Conservation (phyloP, 2,113 vertebrate genomes). For the Saguinus midas region DNA sequence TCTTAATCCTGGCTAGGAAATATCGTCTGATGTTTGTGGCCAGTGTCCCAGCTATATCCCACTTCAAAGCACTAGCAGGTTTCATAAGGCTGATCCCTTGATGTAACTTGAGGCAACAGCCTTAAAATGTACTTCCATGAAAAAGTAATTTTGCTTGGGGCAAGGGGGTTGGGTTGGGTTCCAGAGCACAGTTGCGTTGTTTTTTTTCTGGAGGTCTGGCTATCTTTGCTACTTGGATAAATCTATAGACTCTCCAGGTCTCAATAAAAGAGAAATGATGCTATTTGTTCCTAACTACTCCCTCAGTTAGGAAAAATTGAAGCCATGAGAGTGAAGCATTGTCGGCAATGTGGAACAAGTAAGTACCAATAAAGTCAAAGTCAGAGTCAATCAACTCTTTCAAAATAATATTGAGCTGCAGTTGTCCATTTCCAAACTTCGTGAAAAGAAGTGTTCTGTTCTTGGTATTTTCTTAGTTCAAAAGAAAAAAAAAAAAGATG, state of each 20-base stretch:
- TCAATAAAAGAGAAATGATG: conserved; percentile 36
- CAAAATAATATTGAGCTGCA: background rate
- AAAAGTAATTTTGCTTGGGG: conserved; percentile 48
- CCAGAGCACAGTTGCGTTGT: background rate
- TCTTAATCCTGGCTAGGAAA: background rate
- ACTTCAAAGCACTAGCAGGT: background rate
- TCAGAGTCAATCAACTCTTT: conserved; percentile 32
- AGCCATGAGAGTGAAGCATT: conserved; percentile 19
- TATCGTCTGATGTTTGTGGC: background rate
- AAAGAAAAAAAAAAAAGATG: background rate
- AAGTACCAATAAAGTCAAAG: conserved; percentile 45
- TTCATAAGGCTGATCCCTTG: background rate
- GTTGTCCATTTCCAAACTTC: conserved; percentile 32
- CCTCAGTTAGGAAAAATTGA: background rate
- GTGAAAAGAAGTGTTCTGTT: background rate
- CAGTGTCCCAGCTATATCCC: background rate
- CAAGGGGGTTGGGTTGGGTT: background rate
- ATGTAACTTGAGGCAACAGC: background rate
- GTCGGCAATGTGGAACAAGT: conserved; percentile 42
- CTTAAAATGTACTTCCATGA: conserved; percentile 1
- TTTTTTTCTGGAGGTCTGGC: background rate
- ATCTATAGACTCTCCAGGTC: background rate
- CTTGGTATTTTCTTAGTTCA: conserved; percentile 49
- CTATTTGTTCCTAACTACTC: conserved; percentile 36
- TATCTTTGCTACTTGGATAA: conserved; percentile 11